Base-by-base conservation (phyloP, 2,888 invertebrate species). In the Pyrochroa serraticornis region DNA sequence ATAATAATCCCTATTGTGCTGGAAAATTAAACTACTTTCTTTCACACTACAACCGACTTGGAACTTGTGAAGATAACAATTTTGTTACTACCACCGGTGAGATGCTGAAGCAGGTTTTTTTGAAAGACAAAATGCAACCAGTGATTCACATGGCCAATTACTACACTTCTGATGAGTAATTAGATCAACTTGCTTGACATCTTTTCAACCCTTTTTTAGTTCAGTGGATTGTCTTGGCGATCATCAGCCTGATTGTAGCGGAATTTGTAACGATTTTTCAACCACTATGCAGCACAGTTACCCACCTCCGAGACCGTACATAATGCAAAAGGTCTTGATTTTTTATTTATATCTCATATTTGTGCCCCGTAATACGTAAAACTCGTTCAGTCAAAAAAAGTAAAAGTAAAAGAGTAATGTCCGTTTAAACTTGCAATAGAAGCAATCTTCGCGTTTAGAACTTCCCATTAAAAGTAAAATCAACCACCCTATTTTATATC, bases 271-370 rank as follows among this genome's bases (percentile, higher is more conserved):
- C 78, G 82, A 82, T 68, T 83, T 82, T 60, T 36, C 77, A 6
- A 77, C 82, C 3, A 82, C 81, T 10, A 82, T 83, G 70, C 83
- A 85, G 70, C 79, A 81, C 59, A 82, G 83, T 67, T 85, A 82
- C 60, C 77, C 80, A 62, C 80, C 81, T 56, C 84, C 84, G 0
- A 73, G 76, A 65, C 82, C 83, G 30, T 71, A 74, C 43, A 78
- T 79, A 30, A 74, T 79, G 37, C 80, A 80, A 72, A 81, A 82
- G 74, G 84, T 22, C 22, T 22, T 22, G 22, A 22, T 5, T 22
- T 5, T 22, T 22, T 2, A 2, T 5, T 22, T 22, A 22, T 2
- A 32, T 14, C 9, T n/a, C 7, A 39, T 48, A 31, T 41, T 49
- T 7, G 7, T n/a, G n/a, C n/a, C n/a, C n/a, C n/a, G n/a, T n/a